A percentile compares a stretch with the other conserved stretches of the same genome.
Conservation (phyloP, 37 sponge, comb jelly and placozoan genomes). For the Eunapius fragilis region DNA sequence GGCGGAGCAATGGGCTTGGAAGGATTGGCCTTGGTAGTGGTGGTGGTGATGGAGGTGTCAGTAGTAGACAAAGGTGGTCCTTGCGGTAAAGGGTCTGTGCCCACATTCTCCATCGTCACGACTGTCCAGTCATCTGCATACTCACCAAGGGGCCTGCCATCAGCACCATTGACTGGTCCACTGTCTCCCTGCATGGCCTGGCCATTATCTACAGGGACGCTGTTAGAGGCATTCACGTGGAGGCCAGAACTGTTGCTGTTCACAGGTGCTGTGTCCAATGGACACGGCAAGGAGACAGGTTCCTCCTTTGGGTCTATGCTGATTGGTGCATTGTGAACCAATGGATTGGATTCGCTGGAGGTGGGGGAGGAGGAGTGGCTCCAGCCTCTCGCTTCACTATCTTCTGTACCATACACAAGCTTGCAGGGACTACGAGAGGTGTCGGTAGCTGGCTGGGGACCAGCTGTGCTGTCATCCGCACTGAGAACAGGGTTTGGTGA, state of each 20-base stretch:
- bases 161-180: neutral
- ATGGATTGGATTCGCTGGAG: neutral
- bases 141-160: neutral
- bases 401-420: slow-evolving; percentile 43
- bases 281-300: neutral
- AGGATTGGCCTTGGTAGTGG: neutral
- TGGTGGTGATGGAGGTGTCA: neutral
- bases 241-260: neutral
- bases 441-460: neutral
- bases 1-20: neutral
- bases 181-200: neutral
- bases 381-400: slow-evolving; percentile 15
- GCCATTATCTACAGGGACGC: neutral
- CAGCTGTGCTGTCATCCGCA: neutral
- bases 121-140: neutral
- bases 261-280: neutral
- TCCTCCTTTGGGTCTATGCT: neutral
- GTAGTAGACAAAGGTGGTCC: neutral
- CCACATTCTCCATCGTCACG: neutral
- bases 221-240: neutral
- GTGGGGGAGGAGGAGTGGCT: slow-evolving; percentile 8
- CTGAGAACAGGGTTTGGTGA: neutral
- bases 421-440: slow-evolving; percentile 9
- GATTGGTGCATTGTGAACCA: neutral
- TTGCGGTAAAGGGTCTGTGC: neutral